phyloP scores from a whole-genome alignment of 2,113 vertebrate species.

The Panurus biarmicus region DNA sequence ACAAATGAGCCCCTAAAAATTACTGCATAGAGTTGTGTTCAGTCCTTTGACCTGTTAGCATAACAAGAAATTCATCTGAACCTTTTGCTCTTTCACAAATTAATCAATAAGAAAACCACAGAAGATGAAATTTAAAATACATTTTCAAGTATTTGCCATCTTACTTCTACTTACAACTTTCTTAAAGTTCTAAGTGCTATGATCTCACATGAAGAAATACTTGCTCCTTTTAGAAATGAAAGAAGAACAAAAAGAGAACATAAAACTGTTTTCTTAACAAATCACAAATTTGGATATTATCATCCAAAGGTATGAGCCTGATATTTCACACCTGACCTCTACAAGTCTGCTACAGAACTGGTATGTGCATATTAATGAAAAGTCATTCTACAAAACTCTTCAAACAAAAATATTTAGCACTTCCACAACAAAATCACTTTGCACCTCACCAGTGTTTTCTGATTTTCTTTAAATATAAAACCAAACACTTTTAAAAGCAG shows the following conservation, averaged over 20 bases:
- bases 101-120: background rate
- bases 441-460: conserved; percentile 16
- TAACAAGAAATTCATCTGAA: background rate
- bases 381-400: conserved; percentile 41
- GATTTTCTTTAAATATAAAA: conserved; percentile 47
- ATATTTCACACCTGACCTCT: background rate
- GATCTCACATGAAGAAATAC: background rate
- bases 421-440: conserved; percentile 38
- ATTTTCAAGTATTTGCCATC: background rate
- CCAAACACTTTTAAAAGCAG: conserved; percentile 31
- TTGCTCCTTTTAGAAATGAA: background rate
- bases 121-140: background rate
- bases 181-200: background rate
- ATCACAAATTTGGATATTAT: background rate
- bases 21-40: background rate
- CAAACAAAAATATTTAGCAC: conserved; percentile 35
- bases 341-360: background rate
- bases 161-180: background rate
- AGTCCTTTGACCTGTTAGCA: background rate
- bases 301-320: background rate
- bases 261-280: background rate
- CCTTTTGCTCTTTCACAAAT: background rate
- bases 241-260: background rate
- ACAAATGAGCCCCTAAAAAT: background rate
- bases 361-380: background rate